Evolutionary conservation across 2,113 vertebrate species (phyloP).

Genomic region (Psammodynastes pulverulentus): DNA sequence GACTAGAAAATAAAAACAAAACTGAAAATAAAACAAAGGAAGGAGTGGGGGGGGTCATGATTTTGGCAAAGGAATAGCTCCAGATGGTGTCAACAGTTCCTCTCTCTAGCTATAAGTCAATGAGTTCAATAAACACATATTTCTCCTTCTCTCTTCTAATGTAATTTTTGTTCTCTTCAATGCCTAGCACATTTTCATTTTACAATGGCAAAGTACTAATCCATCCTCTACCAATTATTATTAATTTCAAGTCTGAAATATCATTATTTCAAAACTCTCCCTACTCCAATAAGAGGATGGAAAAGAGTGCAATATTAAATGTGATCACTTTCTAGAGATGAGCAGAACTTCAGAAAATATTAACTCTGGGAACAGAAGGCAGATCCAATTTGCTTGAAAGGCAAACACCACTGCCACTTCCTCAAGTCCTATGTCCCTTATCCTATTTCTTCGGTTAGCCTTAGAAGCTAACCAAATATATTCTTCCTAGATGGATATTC

Average conservation of each 20-base stretch:
- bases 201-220: not conserved
- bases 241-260: not conserved
- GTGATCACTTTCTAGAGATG: not conserved
- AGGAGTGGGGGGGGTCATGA: not conserved
- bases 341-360: not conserved
- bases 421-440: not conserved
- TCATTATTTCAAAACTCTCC: not conserved
- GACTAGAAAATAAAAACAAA: slow-evolving; percentile 43
- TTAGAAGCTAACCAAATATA: not conserved
- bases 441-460: not conserved
- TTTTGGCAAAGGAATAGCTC: slow-evolving; percentile 47
- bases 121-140: not conserved
- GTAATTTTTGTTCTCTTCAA: not conserved
- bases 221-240: not conserved
- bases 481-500: not conserved
- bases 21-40: slow-evolving; percentile 38
- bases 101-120: not conserved
- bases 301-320: not conserved
- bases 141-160: slow-evolving; percentile 5
- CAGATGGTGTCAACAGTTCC: slow-evolving; percentile 48
- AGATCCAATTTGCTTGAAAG: not conserved
- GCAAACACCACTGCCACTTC: not conserved
- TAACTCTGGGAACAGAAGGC: slow-evolving; percentile 2
- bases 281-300: not conserved
- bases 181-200: not conserved